phyloP scores from a whole-genome alignment of 1,140 invertebrate species.

The Harpegnathos saltator region DNA sequence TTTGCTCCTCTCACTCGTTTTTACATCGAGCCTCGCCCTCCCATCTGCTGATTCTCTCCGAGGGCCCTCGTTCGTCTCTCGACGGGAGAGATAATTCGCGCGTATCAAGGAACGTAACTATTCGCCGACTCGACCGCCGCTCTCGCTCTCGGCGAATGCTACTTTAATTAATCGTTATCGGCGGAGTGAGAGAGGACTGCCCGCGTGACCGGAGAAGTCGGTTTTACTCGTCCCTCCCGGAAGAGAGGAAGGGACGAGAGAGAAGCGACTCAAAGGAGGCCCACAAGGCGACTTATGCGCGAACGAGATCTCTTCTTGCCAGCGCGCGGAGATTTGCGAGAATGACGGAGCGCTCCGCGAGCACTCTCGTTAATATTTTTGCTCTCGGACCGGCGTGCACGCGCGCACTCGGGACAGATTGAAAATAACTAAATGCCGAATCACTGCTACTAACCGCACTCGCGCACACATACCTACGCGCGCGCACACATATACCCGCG shows the following conservation, averaged over 20 bases:
- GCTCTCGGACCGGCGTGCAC: constrained; percentile 28
- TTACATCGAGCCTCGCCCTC: not conserved
- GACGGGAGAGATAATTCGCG: constrained; percentile 28
- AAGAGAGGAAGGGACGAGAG: constrained; percentile 40
- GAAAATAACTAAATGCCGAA: constrained; percentile 71
- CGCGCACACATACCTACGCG: constrained; percentile 2
- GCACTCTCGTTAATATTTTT: constrained; percentile 71
- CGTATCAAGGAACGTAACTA: not conserved
- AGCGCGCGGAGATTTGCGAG: constrained; percentile 63
- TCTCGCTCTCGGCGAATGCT: constrained; percentile 20
- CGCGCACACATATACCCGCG: not conserved
- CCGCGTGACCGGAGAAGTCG: constrained; percentile 54
- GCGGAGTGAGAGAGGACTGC: constrained; percentile 69
- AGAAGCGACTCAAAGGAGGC: constrained; percentile 24
- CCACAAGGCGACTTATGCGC: constrained; percentile 60
- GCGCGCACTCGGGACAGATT: constrained; percentile 38
- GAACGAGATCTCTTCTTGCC: constrained; percentile 62
- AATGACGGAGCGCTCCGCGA: constrained; percentile 67
- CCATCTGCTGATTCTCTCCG: not conserved
- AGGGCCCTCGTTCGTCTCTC: too few relatives aligned
- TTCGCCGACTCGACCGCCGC: constrained; percentile 2
- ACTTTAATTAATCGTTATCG: constrained; percentile 75
- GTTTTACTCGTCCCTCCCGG: constrained; percentile 62
- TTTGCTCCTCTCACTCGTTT: not conserved
- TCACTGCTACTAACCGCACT: constrained; percentile 63